A percentile compares a stretch with the other conserved stretches of the same genome.
Evolutionary conservation across 2,888 invertebrate species (phyloP).

Genomic region (Pteria penguin): DNA sequence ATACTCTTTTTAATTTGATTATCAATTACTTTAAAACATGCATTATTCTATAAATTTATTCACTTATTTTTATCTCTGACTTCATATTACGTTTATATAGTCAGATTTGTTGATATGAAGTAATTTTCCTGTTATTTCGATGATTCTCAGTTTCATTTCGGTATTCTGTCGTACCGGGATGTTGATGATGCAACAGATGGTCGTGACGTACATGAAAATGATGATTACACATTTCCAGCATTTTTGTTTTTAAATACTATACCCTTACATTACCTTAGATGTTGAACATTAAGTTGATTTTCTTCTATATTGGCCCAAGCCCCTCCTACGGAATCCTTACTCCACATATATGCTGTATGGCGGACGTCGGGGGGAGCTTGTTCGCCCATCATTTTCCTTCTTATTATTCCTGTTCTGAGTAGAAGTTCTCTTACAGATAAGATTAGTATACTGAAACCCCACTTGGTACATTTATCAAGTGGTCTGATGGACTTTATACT

Average conservation of each 20-base stretch:
- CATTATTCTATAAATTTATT: too few relatives aligned
- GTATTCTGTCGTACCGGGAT: too few relatives aligned
- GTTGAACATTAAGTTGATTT: slow-evolving; percentile 59
- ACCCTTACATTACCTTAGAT: slow-evolving; percentile 55
- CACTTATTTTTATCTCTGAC: too few relatives aligned
- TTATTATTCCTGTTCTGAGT: not conserved
- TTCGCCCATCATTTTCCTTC: not conserved
- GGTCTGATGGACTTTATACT: not conserved
- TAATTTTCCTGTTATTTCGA: too few relatives aligned
- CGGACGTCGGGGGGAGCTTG: not conserved
- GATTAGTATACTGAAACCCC: too few relatives aligned
- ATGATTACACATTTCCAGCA: not conserved
- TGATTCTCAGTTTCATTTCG: too few relatives aligned
- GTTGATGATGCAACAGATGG: not conserved
- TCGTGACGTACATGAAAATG: not conserved
- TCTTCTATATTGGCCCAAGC: slow-evolving; percentile 63
- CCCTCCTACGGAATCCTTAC: slow-evolving; percentile 68
- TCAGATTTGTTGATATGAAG: too few relatives aligned
- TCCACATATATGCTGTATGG: slow-evolving; percentile 44
- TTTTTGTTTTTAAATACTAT: not conserved
- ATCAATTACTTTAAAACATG: too few relatives aligned
- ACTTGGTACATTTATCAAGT: not conserved
- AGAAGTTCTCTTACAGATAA: not conserved
- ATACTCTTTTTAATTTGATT: too few relatives aligned
- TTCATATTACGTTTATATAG: too few relatives aligned